Conservation (phyloP, 2,113 vertebrate genomes). For the Sapajus apella region DNA sequence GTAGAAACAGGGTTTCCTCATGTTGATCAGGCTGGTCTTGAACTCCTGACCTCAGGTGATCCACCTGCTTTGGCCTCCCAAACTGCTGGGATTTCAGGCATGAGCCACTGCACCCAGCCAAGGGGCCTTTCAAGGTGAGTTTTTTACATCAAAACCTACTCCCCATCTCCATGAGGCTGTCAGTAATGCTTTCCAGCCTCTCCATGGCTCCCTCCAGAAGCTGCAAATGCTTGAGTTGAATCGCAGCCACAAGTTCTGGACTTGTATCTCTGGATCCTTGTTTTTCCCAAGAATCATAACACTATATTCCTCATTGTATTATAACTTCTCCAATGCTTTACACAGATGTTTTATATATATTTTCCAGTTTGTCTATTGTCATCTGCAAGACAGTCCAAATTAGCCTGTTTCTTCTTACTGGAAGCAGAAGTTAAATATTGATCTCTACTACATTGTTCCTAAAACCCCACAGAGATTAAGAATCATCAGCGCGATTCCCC, state of each 20-base stretch:
- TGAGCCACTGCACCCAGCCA: too few species aligned
- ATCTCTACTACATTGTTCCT: not conserved
- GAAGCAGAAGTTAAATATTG: not conserved
- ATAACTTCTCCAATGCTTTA: not conserved
- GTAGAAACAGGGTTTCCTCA: too few species aligned
- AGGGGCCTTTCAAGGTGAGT: not conserved
- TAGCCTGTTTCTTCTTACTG: not conserved
- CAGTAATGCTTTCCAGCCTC: rapidly evolving
- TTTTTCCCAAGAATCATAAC: not conserved
- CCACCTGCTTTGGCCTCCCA: too few species aligned
- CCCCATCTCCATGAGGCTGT: not conserved
- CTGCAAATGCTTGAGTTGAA: not conserved
- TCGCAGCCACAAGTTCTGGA: not conserved
- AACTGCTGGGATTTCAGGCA: too few species aligned
- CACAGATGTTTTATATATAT: not conserved
- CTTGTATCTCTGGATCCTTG: not conserved
- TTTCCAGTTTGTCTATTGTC: not conserved
- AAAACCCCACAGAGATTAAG: not conserved
- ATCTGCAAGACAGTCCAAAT: not conserved
- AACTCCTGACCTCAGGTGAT: too few species aligned
- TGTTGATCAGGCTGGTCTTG: too few species aligned
- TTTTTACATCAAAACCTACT: not conserved
- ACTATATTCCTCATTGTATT: not conserved
- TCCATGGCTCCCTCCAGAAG: not conserved
- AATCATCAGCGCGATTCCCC: not conserved